Percentiles rank a stretch among this genome's conserved stretches.
phyloP scores from a whole-genome alignment of 2,797 vertebrate species.

The Falco columbarius region DNA sequence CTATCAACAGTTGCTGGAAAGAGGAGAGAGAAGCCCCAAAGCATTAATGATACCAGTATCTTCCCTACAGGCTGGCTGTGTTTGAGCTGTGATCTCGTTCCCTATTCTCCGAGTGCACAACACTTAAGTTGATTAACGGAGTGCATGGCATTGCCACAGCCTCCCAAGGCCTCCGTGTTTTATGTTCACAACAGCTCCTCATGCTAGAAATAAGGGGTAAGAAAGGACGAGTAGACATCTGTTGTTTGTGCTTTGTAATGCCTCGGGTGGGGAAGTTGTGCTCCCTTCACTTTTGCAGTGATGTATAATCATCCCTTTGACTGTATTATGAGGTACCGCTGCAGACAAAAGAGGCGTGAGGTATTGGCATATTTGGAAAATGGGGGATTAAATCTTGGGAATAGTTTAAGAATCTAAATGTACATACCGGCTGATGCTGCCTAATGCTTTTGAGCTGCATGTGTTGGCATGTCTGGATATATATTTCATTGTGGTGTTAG shows the following conservation, averaged over 20 bases:
- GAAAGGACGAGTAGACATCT: not conserved
- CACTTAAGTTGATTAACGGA: not conserved
- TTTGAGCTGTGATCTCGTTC: not conserved
- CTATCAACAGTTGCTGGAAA: not conserved
- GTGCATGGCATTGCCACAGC: not conserved
- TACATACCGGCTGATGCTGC: not conserved
- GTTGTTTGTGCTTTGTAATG: not conserved
- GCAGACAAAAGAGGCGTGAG: not conserved
- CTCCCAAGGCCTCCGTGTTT: not conserved
- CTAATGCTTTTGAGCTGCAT: not conserved
- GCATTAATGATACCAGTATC: not conserved
- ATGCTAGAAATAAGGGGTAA: not conserved
- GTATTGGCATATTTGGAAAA: not conserved
- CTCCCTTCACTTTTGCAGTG: not conserved
- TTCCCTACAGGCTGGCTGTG: not conserved
- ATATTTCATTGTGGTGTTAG: not conserved
- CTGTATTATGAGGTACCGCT: not conserved
- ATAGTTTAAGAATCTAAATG: not conserved
- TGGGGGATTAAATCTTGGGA: not conserved
- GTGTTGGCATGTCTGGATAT: not conserved
- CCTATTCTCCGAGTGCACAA: not conserved
- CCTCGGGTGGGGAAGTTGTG: not conserved
- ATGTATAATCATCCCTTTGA: not conserved
- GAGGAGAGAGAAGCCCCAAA: not conserved
- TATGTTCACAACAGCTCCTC: not conserved